Percentiles rank a stretch among this genome's conserved stretches.
Conservation (phyloP, 2,888 invertebrate genomes). For the Cheilosia pagana region DNA sequence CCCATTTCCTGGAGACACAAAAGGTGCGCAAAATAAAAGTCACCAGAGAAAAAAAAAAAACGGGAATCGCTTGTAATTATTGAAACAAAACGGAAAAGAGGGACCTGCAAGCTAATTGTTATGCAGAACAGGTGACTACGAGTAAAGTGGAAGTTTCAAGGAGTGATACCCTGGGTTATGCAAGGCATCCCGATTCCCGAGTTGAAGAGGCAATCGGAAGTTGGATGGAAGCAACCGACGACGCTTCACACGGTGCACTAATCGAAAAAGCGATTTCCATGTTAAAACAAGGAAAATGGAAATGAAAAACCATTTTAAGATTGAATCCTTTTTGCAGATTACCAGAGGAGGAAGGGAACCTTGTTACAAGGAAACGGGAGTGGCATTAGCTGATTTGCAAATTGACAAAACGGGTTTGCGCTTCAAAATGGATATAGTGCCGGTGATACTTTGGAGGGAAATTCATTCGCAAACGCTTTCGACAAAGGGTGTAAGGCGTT, state of each 20-base stretch:
- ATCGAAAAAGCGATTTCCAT: not conserved
- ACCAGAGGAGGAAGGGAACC: too few species aligned
- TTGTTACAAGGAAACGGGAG: too few species aligned
- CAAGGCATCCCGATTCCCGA: conserved; percentile 13
- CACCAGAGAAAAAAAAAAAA: conserved; percentile 7
- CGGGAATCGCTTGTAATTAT: conserved; percentile 63
- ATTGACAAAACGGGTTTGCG: too few species aligned
- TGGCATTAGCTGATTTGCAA: too few species aligned
- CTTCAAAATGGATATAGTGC: too few species aligned
- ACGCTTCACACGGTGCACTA: conserved; percentile 12
- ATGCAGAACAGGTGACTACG: conserved; percentile 65
- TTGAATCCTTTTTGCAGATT: conserved; percentile 27
- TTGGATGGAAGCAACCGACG: not conserved
- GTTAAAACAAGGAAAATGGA: conserved; percentile 10
- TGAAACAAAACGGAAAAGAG: conserved; percentile 48
- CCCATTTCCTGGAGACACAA: conserved; percentile 65
- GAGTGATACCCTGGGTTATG: conserved; percentile 29
- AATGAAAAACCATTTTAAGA: conserved; percentile 39
- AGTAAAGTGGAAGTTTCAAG: conserved; percentile 40
- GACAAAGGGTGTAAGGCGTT: too few species aligned
- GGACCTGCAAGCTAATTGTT: conserved; percentile 61
- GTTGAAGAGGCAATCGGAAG: conserved; percentile 32
- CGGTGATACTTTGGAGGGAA: too few species aligned
- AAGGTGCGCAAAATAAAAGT: conserved; percentile 56
- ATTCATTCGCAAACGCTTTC: too few species aligned